Base-by-base conservation (phyloP, 92 coral and sea anemone species). In the Epizoanthus fatuus region DNA sequence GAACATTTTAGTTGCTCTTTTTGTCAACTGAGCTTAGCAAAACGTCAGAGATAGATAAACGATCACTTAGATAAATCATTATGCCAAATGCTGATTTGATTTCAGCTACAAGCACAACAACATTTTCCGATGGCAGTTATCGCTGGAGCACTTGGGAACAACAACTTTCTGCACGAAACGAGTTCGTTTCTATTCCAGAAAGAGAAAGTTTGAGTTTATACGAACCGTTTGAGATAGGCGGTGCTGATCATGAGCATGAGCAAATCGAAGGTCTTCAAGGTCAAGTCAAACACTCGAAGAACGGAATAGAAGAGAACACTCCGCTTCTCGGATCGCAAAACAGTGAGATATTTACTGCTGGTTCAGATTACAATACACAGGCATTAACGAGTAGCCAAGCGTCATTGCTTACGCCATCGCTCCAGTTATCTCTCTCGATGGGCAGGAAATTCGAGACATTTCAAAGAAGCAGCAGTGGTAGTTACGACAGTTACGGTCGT, bases 341-440 rank as follows among this genome's bases (percentile, higher is more conserved):
- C 14, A 77, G 70, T 38, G 81, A 76, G 44, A 29, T 22, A 44
- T 44, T 44, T 7, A 76, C 68, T 45, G 35, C 37, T 58, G 81
- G 45, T 57, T 76, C 81, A 29, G 81, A 76, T 22, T 77, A 8
- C 56, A 77, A 77, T 42, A 60, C 82, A 10, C 47, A 1, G 14
- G 78, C 87, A 29, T 90, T 90, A 29, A 86, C 93, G 11, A 85
- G 94, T n/a, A 94, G 98, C 32, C 98, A 94, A 59, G 96, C 98
- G 4, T 95, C 98, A 4, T 70, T 95, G 13, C 86, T 95, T 57
- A 95, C 93, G 64, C 98, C 98, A 19, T 95, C 98, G 22, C 87
- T 95, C 45, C 98, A 95, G 85, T 93, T 95, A 78, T 95, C 98
- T 68, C 75, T 37, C 72, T 66, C 72, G 49, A 39, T 66, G 72